Evolutionary conservation across 2,113 vertebrate species (phyloP).

Genomic region (Pangasianodon gigas): DNA sequence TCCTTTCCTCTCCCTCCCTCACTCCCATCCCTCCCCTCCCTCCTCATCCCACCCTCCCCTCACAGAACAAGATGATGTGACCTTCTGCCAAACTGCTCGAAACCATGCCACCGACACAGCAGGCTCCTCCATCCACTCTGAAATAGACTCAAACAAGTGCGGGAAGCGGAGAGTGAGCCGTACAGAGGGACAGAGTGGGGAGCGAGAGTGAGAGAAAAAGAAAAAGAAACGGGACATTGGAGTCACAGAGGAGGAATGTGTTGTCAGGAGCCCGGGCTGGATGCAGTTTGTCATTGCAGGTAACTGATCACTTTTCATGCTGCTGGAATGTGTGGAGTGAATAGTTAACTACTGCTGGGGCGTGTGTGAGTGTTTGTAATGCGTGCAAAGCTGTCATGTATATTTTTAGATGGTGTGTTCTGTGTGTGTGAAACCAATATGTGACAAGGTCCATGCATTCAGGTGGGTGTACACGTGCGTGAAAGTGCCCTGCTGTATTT

Average conservation of each 20-base stretch:
- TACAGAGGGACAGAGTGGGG: conserved; percentile 36
- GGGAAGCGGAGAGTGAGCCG: conserved; percentile 46
- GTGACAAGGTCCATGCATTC: conserved; percentile 4
- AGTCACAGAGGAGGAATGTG: conserved; percentile 53
- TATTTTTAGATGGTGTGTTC: conserved; percentile 21
- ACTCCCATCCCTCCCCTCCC: conserved; percentile 55
- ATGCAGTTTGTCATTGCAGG: conserved; percentile 54
- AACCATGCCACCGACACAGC: conserved; percentile 74
- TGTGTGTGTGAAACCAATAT: conserved; percentile 6
- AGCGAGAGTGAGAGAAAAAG: conserved; percentile 23
- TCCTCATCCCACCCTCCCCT: conserved; percentile 52
- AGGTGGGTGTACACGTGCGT: conserved; percentile 15
- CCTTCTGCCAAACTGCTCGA: conserved; percentile 81
- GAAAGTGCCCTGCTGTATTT: conserved; percentile 23
- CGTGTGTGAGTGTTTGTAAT: not conserved
- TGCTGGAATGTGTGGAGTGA: conserved; percentile 1
- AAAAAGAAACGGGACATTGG: conserved; percentile 45
- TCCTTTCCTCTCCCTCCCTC: conserved; percentile 46
- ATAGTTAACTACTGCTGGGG: conserved; percentile 16
- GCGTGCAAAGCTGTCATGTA: conserved; percentile 15
- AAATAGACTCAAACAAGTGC: conserved; percentile 81
- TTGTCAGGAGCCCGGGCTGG: conserved; percentile 51
- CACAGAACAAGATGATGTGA: conserved; percentile 67
- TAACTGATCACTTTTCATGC: conserved; percentile 48
- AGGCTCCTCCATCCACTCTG: conserved; percentile 70